Base-by-base conservation (phyloP, 2,797 vertebrate genomes). In the Pseudomugil gertrudae region DNA sequence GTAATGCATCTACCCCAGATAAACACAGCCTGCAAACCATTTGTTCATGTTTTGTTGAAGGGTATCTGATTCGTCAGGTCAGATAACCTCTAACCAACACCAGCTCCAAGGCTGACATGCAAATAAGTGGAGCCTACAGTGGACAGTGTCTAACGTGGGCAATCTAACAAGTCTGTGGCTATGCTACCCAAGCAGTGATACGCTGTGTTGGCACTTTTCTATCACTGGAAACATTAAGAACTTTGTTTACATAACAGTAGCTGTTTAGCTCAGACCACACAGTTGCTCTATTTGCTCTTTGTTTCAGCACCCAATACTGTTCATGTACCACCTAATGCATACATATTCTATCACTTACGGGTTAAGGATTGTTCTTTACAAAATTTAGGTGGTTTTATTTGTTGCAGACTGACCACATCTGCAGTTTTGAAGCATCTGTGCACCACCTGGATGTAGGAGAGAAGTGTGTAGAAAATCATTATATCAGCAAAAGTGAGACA, bases 391-490 rank as follows among this genome's bases (percentile, higher is more conserved):
- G 26, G 23, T 15, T 52, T 17, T 27, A 52, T 26, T 27, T 52
- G 50, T 52, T 52, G 50, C 26, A 3, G 57, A 33, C 27, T 50
- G 35, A 85, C 80, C 84, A 88, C 69, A 66, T 86, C 48, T 45
- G 68, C 82, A 87, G 69, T 65, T 79, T 79, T 86, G 85, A 86
- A 88, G 92, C 94, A 95, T 93, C 88, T 93, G 90, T 69, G 72
- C 32, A 52, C 68, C 90, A 92, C 75, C 90, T 92, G 91, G 80
- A 27, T 45, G 15, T 67, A 55, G 33, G 54, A 67, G 78, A 81
- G 69, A 5, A 3, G 35, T 13, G 26, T 71, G 66, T 78, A 78
- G 78, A 83, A 90, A 91, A 80, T 79, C 77, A 84, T 83, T 75
- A 85, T 71, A 54, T 85, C 60, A 67, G 81, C 80, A 78, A 68